Base-by-base conservation (phyloP, 1,140 invertebrate genomes). In the Pomacea maculata region DNA sequence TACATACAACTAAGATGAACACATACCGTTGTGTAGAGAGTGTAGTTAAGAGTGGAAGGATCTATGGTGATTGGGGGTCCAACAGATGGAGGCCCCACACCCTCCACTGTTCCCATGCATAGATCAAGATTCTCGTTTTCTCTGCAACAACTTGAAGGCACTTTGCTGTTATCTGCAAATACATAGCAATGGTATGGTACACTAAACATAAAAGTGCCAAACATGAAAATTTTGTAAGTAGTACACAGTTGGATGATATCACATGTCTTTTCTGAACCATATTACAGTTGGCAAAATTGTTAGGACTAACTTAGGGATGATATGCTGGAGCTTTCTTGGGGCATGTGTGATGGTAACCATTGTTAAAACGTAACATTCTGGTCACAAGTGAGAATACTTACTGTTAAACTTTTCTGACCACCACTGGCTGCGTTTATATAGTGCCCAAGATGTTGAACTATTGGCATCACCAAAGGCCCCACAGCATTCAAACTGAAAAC, bases 401-500 rank as follows among this genome's bases (percentile, higher is more conserved):
- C 85, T 83, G 61, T 82, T 77, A 29, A 81, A 76, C 29, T 71
- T n/a, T 55, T 85, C 75, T 0, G 68, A 79, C 63, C 57, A 82
- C 87, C 87, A 88, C 64, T 79, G 83, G 61, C 84, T 86, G 55
- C 84, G 75, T 45, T 83, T 80, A 71, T 87, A 88, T 4, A 86
- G 61, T 34, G 85, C 85, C 87, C 87, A 88, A 10, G 87, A 88
- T 57, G 84, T 86, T 2, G 86, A 79, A 52, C 81, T 80, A 65
- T 87, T 88, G 25, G 76, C 78, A 55, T 79, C 78, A 21, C 87
- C 87, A 83, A 83, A 85, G 3, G 83, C 86, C 57, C 87, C 87
- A 85, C 87, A 88, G 75, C 87, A 88, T 15, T 78, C 54, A 84
- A 88, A 87, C 87, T 88, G 80, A 54, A 83, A 83, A 29, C 71